phyloP scores from a whole-genome alignment of 2,888 invertebrate genomes.

The Celastrina argiolus region DNA sequence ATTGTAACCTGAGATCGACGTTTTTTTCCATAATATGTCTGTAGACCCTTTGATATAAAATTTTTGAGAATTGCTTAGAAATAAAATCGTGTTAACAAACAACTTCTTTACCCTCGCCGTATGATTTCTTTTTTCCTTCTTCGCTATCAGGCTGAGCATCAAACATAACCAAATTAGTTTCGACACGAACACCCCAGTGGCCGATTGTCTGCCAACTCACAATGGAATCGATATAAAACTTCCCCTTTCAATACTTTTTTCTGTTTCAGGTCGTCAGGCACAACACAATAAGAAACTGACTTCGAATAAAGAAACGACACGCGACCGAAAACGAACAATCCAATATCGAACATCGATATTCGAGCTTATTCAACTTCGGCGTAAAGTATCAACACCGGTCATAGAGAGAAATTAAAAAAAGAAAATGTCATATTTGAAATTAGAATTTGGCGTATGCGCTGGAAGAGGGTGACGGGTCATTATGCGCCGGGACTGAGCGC shows the following conservation, averaged over 20 bases:
- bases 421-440: conserved; percentile 44
- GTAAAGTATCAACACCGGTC: conserved; percentile 32
- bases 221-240: conserved; percentile 67
- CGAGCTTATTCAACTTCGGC: conserved; percentile 19
- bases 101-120: conserved; percentile 46
- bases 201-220: conserved; percentile 62
- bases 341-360: conserved; percentile 39
- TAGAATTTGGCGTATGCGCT: conserved; percentile 39
- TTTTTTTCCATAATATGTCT: background rate
- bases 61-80: background rate
- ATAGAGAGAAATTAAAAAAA: conserved; percentile 31
- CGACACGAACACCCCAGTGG: conserved; percentile 68
- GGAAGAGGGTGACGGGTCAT: conserved; percentile 46
- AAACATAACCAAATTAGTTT: conserved; percentile 71
- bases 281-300: conserved; percentile 55
- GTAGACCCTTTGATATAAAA: background rate
- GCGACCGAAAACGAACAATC: conserved; percentile 56
- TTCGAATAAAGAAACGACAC: conserved; percentile 43
- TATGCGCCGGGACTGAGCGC: conserved; percentile 61
- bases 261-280: conserved; percentile 64
- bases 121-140: conserved; percentile 64
- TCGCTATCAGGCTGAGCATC: conserved; percentile 63
- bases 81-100: conserved; percentile 37
- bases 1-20: background rate
- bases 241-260: conserved; percentile 65